Evolutionary conservation across 2,113 vertebrate genomes (phyloP), one percentile per base, ranked within the genome.

Genomic region (Atlantisia rogersi): DNA sequence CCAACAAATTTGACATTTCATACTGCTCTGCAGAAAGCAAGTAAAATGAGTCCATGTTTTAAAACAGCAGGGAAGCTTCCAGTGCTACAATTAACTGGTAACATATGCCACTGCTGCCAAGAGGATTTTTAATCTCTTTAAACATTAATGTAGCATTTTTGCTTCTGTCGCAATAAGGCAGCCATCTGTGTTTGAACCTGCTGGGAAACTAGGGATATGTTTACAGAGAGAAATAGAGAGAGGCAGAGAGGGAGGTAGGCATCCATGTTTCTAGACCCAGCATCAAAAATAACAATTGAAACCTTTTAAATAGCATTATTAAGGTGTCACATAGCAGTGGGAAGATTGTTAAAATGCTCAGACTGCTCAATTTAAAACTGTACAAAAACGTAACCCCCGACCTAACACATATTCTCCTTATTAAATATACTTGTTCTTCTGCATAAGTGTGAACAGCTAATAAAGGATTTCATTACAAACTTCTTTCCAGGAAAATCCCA

Each of bases 21-120:
- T 97, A 96, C 94, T 88, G 90, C 92, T 98, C 95, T 96, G 94
- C 84, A 96, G 89, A 97, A 97, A 97, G 95, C 96, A 97, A 95
- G 96, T 95, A 97, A 98, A 98, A 97, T 95, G 95, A 97, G 94
- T 92, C 97, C 94, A 96, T 98, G 97, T 97, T 98, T 98, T 98
- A 96, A 97, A 98, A 97, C 98, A 98, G 97, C 97, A 97, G 97
- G 97, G 96, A 97, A 97, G 96, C 97, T 98, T 98, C 97, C 96
- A 98, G 97, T 97, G 97, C 96, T 97, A 98, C 98, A 98, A 98
- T 98, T 98, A 98, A 98, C 97, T 97, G 96, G 96, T 98, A 98
- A 98, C 98, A 98, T 98, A 98, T 98, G 98, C 96, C 97, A 96
- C 93, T 96, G 96, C 96, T 98, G 97, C 98, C 97, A 98, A 97